These are phyloP conservation scores for Pseudocheirus occidentalis DNA, from an alignment of 2,797 vertebrate species.

Conservation along the genomic window DNA sequence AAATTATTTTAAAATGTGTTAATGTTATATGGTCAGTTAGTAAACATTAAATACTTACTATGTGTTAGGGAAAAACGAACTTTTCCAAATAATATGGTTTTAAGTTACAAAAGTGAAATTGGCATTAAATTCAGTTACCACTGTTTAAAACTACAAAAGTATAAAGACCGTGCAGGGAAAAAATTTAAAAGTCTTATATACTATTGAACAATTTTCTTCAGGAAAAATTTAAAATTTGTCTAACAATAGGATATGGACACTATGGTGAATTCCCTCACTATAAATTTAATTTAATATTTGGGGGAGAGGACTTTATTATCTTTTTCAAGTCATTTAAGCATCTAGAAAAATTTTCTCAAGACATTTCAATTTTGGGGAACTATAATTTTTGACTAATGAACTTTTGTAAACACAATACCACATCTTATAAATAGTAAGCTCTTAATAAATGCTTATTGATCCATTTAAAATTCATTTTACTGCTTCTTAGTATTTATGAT, in stretches of 20 bases:
- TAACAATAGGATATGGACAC: background rate
- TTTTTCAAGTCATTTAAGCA: background rate
- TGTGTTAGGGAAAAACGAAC: background rate
- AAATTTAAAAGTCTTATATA: background rate
- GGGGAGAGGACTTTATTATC: background rate
- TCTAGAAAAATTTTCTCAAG: background rate
- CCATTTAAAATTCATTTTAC: background rate
- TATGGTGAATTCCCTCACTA: background rate
- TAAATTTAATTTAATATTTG: background rate
- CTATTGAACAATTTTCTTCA: background rate
- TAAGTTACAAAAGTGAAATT: background rate
- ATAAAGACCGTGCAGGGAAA: background rate
- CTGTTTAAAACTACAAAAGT: background rate
- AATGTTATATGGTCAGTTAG: background rate
- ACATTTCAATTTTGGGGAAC: background rate
- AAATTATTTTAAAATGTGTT: background rate
- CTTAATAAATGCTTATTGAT: background rate
- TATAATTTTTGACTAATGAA: background rate
- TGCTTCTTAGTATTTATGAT: background rate
- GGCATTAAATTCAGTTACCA: background rate
- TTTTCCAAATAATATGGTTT: background rate
- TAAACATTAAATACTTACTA: background rate
- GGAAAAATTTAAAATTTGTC: background rate
- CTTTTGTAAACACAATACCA: background rate
- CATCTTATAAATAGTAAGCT: background rate